These are phyloP conservation scores for Tichodroma muraria DNA, from an alignment of 2,113 vertebrate genomes.

Conservation along the genomic window DNA sequence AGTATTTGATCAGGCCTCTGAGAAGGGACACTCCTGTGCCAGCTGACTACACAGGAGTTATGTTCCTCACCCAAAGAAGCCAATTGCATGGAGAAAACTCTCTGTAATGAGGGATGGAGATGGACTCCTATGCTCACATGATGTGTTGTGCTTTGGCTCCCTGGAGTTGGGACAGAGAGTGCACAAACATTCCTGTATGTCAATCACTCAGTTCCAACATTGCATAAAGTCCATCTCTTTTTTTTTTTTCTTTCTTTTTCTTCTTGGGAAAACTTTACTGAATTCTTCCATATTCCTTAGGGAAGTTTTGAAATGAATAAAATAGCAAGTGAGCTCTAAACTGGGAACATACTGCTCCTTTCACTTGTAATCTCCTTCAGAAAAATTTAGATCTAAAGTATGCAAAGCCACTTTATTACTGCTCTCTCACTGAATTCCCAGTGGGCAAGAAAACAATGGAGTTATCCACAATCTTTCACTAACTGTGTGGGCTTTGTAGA, in stretches of 20 bases:
- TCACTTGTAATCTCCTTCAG: conserved; percentile 18
- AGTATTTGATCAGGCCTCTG: not conserved
- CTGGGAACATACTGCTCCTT: not conserved
- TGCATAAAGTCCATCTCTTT: not conserved
- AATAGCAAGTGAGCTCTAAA: not conserved
- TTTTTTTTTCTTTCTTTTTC: not conserved
- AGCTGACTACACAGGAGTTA: not conserved
- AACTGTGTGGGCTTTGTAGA: conserved; percentile 37
- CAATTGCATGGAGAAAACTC: not conserved
- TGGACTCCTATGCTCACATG: not conserved
- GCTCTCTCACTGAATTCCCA: not conserved
- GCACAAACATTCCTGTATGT: not conserved
- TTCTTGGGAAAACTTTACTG: not conserved
- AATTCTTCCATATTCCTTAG: conserved; percentile 27
- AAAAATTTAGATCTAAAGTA: not conserved
- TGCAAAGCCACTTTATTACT: conserved; percentile 8
- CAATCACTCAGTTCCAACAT: not conserved
- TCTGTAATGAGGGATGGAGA: not conserved
- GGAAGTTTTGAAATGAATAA: not conserved
- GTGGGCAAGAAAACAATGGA: conserved; percentile 13
- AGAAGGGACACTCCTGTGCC: not conserved
- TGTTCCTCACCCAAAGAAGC: not conserved
- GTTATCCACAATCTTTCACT: not conserved
- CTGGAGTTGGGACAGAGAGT: not conserved
- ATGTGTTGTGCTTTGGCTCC: not conserved